Evolutionary conservation across 2,888 invertebrate genomes (phyloP).

Genomic region (Volucella bombylans): DNA sequence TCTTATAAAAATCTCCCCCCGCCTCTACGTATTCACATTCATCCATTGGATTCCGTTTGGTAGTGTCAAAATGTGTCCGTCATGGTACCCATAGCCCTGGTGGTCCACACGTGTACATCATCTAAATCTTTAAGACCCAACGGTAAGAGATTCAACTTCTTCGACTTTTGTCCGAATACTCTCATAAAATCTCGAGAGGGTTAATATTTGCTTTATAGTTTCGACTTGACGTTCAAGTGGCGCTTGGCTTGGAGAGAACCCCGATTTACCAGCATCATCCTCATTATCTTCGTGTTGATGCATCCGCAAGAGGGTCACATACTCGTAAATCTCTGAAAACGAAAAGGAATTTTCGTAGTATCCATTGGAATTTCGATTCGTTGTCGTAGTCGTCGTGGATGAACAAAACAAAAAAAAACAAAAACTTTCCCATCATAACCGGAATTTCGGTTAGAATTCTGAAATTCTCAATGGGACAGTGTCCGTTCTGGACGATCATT

Average conservation of each 20-base stretch:
- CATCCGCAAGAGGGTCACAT: constrained; percentile 31
- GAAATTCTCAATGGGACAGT: too few relatives aligned
- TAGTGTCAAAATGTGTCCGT: constrained; percentile 43
- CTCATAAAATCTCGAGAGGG: constrained; percentile 78
- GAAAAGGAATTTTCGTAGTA: constrained; percentile 26
- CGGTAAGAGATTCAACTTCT: constrained; percentile 28
- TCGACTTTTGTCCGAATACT: constrained; percentile 51
- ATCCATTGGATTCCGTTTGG: too few relatives aligned
- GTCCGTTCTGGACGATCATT: too few relatives aligned
- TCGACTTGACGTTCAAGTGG: constrained; percentile 82
- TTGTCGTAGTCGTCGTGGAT: neutral
- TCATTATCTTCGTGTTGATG: constrained; percentile 26
- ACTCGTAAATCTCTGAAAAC: constrained; percentile 15
- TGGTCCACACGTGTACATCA: constrained; percentile 52
- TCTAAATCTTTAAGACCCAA: constrained; percentile 28
- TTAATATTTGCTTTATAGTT: constrained; percentile 82
- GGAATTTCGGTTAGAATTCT: too few relatives aligned
- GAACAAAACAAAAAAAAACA: too few relatives aligned
- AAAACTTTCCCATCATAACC: too few relatives aligned
- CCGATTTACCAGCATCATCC: constrained; percentile 43
- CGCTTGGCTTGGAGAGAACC: constrained; percentile 77
- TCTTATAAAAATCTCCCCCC: too few relatives aligned
- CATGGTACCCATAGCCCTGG: constrained; percentile 59
- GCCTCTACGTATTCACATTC: too few relatives aligned
- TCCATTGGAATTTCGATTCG: constrained; percentile 30